These are phyloP conservation scores for Lepus europaeus DNA, from an alignment of 2,113 vertebrate genomes.

Conservation along the genomic window DNA sequence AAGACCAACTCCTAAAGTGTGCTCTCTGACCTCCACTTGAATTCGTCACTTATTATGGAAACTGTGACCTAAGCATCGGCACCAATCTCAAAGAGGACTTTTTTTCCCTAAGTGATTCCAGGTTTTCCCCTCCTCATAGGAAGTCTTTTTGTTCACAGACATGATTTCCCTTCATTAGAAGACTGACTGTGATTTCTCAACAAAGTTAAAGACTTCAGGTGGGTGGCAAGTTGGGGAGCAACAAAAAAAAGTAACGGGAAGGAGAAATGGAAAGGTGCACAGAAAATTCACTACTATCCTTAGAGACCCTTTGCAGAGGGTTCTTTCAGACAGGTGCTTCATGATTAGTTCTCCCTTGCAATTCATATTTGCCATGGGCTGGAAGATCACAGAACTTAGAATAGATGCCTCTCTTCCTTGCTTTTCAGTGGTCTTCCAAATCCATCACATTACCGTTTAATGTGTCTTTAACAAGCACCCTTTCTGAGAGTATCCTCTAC, in stretches of 20 bases:
- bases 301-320: no score
- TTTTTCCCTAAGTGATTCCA: constrained; percentile 69
- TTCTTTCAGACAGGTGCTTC: background rate
- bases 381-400: background rate
- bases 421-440: background rate
- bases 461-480: background rate
- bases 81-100: constrained; percentile 15
- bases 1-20: constrained; percentile 9
- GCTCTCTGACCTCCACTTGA: constrained; percentile 60
- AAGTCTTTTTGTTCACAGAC: constrained; percentile 17
- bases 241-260: background rate
- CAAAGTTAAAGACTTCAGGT: background rate
- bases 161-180: constrained; percentile 1
- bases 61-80: background rate
- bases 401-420: background rate
- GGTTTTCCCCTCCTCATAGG: constrained; percentile 34
- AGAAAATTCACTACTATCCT: background rate
- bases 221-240: background rate
- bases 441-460: background rate
- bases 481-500: constrained; percentile 19
- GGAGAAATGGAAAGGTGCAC: background rate
- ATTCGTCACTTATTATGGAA: background rate
- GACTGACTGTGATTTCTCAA: constrained; percentile 19
- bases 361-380: background rate
- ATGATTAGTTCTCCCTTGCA: background rate